These are phyloP conservation scores for Proales similis DNA, from an alignment of 1,140 invertebrate species.

Conservation along the genomic window DNA sequence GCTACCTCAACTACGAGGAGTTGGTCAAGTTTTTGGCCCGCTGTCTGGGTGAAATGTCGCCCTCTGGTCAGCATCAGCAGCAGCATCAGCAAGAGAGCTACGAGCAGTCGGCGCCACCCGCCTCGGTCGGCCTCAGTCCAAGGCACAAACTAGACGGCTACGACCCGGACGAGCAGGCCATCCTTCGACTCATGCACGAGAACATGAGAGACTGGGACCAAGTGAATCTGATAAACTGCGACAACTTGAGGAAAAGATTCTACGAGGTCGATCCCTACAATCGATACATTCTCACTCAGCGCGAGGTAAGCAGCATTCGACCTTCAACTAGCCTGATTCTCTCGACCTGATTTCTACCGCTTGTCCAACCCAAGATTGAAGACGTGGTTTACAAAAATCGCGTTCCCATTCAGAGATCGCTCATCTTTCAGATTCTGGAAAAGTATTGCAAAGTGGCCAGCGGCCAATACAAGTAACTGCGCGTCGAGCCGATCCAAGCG, in stretches of 20 bases:
- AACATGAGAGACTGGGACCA: constrained; percentile 38
- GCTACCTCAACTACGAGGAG: constrained; percentile 34
- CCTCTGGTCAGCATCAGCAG: no score
- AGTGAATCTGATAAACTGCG: constrained; percentile 17
- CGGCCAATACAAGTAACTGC: constrained; percentile 19
- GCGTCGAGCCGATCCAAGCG: no score
- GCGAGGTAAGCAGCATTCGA: constrained; percentile 10
- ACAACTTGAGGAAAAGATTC: constrained; percentile 30
- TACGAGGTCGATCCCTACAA: constrained; percentile 36
- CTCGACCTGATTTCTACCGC: not conserved
- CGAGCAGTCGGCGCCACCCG: not conserved
- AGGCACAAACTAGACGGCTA: constrained; percentile 8
- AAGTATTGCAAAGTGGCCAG: constrained; percentile 16
- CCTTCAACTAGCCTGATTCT: not conserved
- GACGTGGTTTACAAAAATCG: constrained; percentile 37
- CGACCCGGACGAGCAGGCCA: constrained; percentile 33
- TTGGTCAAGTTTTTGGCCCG: constrained; percentile 26
- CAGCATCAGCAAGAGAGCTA: constrained; percentile 5
- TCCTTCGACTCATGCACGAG: constrained; percentile 29
- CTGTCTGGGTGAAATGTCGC: constrained; percentile 22
- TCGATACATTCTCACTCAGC: constrained; percentile 25
- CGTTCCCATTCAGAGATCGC: constrained; percentile 32
- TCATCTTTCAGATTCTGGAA: constrained; percentile 37
- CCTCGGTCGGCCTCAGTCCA: not conserved
- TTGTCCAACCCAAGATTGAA: constrained; percentile 10